Conservation (phyloP, 2,888 invertebrate species). For the Bombylius discolor region DNA sequence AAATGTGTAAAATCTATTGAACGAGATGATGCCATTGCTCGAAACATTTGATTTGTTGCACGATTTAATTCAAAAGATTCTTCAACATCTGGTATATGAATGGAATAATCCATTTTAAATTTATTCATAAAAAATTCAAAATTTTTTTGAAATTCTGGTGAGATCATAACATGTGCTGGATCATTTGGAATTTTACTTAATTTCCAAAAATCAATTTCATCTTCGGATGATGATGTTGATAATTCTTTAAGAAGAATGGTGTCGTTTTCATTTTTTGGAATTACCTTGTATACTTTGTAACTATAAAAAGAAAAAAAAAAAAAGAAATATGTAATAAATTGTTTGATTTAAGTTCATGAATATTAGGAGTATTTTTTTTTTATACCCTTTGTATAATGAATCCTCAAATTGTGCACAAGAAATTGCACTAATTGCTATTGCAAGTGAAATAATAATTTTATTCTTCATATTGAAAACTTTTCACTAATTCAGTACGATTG, state of each 20-base stretch:
- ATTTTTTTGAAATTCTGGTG: conserved; percentile 24
- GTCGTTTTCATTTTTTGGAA: background rate
- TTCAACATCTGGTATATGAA: conserved; percentile 24
- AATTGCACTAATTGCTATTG: no score
- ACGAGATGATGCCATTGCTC: background rate
- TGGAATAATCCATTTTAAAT: conserved; percentile 17
- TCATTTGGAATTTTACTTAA: conserved; percentile 22
- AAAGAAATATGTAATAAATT: background rate
- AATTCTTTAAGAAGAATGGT: background rate
- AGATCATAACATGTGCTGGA: conserved; percentile 27
- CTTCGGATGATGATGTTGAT: background rate
- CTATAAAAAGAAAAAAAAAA: background rate
- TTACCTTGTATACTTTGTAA: conserved; percentile 1
- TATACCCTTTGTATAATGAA: no score
- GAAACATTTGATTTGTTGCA: background rate
- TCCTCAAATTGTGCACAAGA: no score
- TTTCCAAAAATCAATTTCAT: conserved; percentile 26
- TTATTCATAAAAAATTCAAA: conserved; percentile 21
- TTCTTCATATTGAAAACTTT: no score
- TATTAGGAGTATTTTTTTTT: no score
- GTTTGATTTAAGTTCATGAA: no score
- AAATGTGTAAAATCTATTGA: conserved; percentile 22
- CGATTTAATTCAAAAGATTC: conserved; percentile 15
- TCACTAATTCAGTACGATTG: no score
- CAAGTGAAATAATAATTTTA: no score